Evolutionary conservation across 1,140 invertebrate genomes (phyloP).

Genomic region (Rhysida immarginata): DNA sequence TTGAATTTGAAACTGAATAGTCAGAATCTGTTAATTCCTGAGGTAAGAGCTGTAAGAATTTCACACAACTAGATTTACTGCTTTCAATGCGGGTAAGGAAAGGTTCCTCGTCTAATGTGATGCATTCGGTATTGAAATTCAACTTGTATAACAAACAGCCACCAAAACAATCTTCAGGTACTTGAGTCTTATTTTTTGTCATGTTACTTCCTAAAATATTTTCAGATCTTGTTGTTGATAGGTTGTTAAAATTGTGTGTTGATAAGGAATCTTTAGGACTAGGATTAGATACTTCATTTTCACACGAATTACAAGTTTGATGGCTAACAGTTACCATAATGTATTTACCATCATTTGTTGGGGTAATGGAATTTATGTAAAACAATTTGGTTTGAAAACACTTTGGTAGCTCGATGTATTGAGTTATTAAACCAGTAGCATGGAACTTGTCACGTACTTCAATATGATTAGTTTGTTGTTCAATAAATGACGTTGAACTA

Average conservation of each 20-base stretch:
- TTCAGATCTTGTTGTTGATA: not conserved
- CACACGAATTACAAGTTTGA: not conserved
- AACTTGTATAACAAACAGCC: constrained; percentile 30
- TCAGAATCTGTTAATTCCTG: constrained; percentile 3
- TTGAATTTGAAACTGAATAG: no score
- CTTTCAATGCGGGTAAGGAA: no score
- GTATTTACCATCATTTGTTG: constrained; percentile 23
- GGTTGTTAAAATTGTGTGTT: not conserved
- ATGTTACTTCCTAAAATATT: not conserved
- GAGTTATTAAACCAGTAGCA: constrained; percentile 12
- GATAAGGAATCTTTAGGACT: not conserved
- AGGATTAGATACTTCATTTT: not conserved
- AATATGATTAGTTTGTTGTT: not conserved
- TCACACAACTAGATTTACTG: no score
- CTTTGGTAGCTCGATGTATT: constrained; percentile 25
- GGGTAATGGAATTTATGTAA: constrained; percentile 21
- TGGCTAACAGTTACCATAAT: constrained; percentile 21
- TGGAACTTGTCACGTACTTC: not conserved
- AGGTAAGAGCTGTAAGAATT: no score
- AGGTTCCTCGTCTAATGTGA: constrained; percentile 25
- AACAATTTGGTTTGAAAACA: constrained; percentile 19
- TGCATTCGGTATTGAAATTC: constrained; percentile 18
- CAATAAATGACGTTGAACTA: not conserved
- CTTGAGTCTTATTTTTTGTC: not conserved
- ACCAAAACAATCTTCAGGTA: constrained; percentile 14